Base-by-base conservation (phyloP, 64 coral and sea anemone genomes). In the Astreopora myriophthalma region DNA sequence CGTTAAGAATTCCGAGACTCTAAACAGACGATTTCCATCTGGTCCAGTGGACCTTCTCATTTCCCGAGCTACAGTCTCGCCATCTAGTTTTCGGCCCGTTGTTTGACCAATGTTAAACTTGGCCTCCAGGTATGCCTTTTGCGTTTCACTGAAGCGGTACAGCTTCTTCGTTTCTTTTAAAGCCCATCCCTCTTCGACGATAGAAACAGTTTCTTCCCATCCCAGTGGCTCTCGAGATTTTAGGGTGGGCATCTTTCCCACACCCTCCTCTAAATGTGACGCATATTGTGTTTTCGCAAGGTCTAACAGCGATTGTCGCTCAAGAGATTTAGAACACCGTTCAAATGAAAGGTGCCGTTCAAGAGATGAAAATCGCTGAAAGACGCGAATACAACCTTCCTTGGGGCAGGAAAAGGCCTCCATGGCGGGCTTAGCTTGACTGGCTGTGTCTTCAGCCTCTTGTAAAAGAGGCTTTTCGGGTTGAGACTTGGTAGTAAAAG, bases 271-370 rank as follows among this genome's bases (percentile, higher is more conserved):
- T 71, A 48, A 73, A 24, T 24, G 63, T 19, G 69, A 46, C 23
- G 85, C 85, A 48, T 87, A 87, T 46, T 87, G 63, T 69, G 17
- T 71, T 34, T 73, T 87, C 20, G 85, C 64, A 42, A 73, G 63
- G 67, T 87, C 64, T 38, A 87, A 49, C 77, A 81, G 77, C 14
- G 77, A 81, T 31, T 81, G 77, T 36, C 84, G 39, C 69, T 73
- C 33, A 5, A 49, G 28, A 29, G 37, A 34, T 44, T 87, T 87
- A 39, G 30, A 58, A 46, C 85, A 87, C 62, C 48, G 49, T 34
- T 73, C 34, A 48, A 87, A 36, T 25, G 85, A 87, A 71, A 87
- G 37, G 62, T 87, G 68, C 1, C 36, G 35, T 24, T 73, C 85
- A 25, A 87, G 85, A 73, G 51, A 17, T 55, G 51, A 55, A 55